Conservation (phyloP, 37 sponge, comb jelly and placozoan species). For the Oopsacas minuta region DNA sequence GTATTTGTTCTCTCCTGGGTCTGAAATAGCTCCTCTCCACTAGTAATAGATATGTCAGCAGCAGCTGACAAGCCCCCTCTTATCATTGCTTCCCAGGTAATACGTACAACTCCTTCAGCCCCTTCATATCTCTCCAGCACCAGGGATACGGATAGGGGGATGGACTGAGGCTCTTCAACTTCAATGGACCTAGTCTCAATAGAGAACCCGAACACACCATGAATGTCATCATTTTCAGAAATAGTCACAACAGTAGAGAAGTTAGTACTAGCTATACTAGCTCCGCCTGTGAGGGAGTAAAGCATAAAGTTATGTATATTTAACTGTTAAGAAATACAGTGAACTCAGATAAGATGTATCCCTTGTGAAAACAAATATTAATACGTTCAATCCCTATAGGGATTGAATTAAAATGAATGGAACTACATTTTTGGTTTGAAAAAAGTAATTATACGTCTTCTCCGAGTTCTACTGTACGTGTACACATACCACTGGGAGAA, state of each 20-base stretch:
- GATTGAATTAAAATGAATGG: too few relatives aligned
- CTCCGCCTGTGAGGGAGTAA: slow-evolving; percentile 52
- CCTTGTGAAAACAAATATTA: too few relatives aligned
- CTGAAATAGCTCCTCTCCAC: slow-evolving; percentile 5
- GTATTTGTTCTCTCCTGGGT: neutral
- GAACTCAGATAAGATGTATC: too few relatives aligned
- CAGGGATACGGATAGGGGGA: slow-evolving; percentile 23
- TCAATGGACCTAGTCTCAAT: neutral
- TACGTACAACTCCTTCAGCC: slow-evolving; percentile 37
- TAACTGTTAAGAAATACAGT: too few relatives aligned
- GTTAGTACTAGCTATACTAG: slow-evolving; percentile 30
- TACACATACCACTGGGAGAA: slow-evolving; percentile 21
- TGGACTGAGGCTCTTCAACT: slow-evolving; percentile 30
- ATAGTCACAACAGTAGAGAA: slow-evolving; percentile 43
- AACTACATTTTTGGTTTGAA: too few relatives aligned
- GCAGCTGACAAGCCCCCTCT: neutral
- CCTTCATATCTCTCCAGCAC: slow-evolving; percentile 54
- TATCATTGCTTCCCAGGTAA: slow-evolving; percentile 25
- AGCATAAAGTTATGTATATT: too few relatives aligned
- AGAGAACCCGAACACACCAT: slow-evolving; percentile 61
- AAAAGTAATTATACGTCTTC: too few relatives aligned
- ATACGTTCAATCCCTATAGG: too few relatives aligned
- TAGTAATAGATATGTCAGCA: neutral
- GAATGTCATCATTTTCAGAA: slow-evolving; percentile 58
- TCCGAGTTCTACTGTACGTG: too few relatives aligned